These are phyloP conservation scores for Trissolcus japonicus DNA, from an alignment of 2,888 invertebrate species.

Conservation along the genomic window DNA sequence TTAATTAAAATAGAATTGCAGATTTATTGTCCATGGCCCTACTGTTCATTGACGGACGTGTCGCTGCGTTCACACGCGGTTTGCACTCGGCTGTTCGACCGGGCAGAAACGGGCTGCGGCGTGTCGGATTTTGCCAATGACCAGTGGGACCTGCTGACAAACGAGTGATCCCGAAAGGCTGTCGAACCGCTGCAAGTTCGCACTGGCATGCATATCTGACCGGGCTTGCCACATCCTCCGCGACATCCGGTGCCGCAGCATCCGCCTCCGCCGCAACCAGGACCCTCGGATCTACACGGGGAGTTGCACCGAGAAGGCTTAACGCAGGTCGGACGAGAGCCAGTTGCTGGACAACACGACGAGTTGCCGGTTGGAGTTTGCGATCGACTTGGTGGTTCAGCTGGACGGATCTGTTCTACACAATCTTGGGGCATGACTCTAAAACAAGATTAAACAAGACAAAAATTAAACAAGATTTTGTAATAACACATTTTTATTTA, in stretches of 20 bases:
- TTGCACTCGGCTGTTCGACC: conserved; percentile 55
- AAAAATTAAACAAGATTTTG: no score
- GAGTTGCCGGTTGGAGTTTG: background rate
- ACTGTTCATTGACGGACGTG: conserved; percentile 16
- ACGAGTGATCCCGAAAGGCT: conserved; percentile 54
- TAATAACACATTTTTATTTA: no score
- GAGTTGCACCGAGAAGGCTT: conserved; percentile 54
- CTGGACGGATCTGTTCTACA: no score
- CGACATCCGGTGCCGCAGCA: conserved; percentile 67
- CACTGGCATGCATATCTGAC: conserved; percentile 64
- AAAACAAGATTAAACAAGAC: no score
- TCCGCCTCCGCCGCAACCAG: conserved; percentile 65
- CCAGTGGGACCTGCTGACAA: conserved; percentile 61
- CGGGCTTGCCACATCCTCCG: conserved; percentile 67
- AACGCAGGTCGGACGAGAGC: conserved; percentile 59
- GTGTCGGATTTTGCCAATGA: conserved; percentile 58
- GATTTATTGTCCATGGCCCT: background rate
- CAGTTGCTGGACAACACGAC: conserved; percentile 61
- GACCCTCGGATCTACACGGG: conserved; percentile 57
- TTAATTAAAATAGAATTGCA: background rate
- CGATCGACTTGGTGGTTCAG: background rate
- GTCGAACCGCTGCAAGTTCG: conserved; percentile 62
- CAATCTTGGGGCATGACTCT: no score
- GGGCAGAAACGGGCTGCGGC: conserved; percentile 48
- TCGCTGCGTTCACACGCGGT: conserved; percentile 21